Conservation (phyloP, 2,797 vertebrate species). For the Rhynchotus rufescens region DNA sequence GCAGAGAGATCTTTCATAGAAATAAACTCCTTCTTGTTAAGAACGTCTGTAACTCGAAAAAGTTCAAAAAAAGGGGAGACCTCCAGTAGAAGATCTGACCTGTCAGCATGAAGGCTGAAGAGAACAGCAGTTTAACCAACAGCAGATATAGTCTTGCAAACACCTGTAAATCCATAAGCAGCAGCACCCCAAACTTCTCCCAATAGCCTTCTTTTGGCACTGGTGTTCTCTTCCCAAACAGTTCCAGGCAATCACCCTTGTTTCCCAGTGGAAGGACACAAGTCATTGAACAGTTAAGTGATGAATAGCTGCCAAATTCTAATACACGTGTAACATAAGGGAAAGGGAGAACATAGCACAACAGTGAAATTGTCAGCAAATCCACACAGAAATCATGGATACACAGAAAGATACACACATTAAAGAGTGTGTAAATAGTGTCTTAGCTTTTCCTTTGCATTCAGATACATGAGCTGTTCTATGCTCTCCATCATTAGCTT, state of each 20-base stretch:
- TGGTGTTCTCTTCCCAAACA: background rate
- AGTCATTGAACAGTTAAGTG: background rate
- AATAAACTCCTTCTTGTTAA: background rate
- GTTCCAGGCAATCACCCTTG: background rate
- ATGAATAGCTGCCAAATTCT: background rate
- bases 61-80: background rate
- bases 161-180: background rate
- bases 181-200: background rate
- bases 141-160: background rate
- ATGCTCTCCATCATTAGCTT: background rate
- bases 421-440: background rate
- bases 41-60: background rate
- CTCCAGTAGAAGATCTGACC: background rate
- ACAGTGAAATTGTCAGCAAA: background rate
- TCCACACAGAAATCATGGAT: background rate
- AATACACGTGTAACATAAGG: background rate
- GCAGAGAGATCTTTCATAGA: background rate
- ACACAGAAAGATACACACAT: background rate
- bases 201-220: background rate
- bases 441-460: background rate
- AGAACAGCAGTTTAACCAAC: background rate
- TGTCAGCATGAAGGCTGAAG: background rate
- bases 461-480: background rate
- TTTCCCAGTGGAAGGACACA: accelerated
- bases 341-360: background rate